Evolutionary conservation across 2,113 vertebrate genomes (phyloP).

Genomic region (Mastomys coucha): DNA sequence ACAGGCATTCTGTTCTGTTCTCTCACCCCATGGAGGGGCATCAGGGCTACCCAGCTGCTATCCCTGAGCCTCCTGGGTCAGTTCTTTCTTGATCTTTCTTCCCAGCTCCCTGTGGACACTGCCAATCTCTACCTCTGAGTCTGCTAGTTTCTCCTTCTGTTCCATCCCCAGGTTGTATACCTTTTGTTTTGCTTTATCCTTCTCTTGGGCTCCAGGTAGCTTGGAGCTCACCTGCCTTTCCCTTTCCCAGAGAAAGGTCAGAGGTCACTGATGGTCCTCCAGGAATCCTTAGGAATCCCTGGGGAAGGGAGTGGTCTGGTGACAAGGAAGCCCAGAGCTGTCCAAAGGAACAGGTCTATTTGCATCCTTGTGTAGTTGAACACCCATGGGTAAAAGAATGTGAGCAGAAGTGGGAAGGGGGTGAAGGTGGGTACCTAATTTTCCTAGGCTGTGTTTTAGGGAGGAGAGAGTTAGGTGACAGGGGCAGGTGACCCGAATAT

Average conservation of each 20-base stretch:
- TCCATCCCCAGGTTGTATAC: background rate
- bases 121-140: background rate
- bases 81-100: background rate
- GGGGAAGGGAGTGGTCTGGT: background rate
- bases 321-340: background rate
- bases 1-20: background rate
- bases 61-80: background rate
- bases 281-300: background rate
- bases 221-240: slow-evolving; percentile 8
- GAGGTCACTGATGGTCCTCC: background rate
- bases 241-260: slow-evolving; percentile 36
- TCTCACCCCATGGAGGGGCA: background rate
- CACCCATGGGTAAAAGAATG: background rate
- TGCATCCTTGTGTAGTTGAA: background rate
- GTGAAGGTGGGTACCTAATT: background rate
- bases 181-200: slow-evolving; percentile 17
- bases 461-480: background rate
- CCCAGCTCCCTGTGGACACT: background rate
- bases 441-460: background rate
- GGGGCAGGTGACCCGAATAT: background rate
- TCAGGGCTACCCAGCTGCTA: background rate
- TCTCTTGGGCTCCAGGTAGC: background rate
- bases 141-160: background rate
- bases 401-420: background rate
- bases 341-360: background rate